These are phyloP conservation scores for Disparrhopalites patrizii DNA, from an alignment of 2,888 invertebrate genomes.

Conservation along the genomic window DNA sequence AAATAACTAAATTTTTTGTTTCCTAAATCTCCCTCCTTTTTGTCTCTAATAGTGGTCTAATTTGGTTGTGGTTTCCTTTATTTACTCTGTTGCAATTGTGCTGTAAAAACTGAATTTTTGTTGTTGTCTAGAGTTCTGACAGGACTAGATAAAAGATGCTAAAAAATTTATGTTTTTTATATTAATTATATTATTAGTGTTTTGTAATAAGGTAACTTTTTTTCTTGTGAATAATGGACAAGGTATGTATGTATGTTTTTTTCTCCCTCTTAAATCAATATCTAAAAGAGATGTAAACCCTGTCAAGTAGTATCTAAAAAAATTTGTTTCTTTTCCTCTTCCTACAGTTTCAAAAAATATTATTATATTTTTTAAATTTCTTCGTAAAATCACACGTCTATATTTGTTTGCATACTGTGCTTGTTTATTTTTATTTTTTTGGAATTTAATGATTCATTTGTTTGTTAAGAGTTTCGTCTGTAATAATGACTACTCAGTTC, in stretches of 20 bases:
- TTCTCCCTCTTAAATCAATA: neutral
- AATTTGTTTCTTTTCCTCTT: too few species aligned
- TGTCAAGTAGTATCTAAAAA: too few species aligned
- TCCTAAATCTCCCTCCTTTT: neutral
- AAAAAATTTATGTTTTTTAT: neutral
- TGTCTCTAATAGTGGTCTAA: neutral
- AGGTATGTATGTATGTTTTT: neutral
- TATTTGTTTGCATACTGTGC: too few species aligned
- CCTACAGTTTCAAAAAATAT: too few species aligned
- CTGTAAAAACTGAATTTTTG: neutral
- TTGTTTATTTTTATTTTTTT: too few species aligned
- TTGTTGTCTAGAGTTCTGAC: slow-evolving; percentile 14
- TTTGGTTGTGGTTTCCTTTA: neutral
- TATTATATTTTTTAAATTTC: too few species aligned
- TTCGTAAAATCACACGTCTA: too few species aligned
- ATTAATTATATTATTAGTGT: neutral
- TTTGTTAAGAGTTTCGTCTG: too few species aligned
- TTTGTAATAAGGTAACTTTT: slow-evolving; percentile 1
- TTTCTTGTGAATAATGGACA: neutral
- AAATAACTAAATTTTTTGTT: slow-evolving; percentile 3
- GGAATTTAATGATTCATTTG: too few species aligned
- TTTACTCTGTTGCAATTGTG: neutral
- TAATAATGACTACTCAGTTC: too few species aligned
- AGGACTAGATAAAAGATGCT: slow-evolving; percentile 20
- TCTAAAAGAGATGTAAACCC: neutral